These are phyloP conservation scores for Andrena chrysosceles DNA, from an alignment of 2,888 invertebrate species.

Conservation along the genomic window DNA sequence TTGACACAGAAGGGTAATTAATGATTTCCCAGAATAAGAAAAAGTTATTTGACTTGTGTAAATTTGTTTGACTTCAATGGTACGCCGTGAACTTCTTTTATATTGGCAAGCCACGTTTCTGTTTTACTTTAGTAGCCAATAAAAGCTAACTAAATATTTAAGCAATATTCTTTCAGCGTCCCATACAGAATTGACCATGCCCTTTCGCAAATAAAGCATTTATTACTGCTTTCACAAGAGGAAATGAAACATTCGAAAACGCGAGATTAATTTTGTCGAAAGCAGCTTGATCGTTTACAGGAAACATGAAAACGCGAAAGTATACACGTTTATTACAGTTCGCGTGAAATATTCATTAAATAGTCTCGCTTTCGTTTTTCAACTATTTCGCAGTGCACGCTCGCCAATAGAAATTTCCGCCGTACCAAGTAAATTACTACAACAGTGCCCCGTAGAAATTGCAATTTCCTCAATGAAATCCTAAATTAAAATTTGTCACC, in stretches of 20 bases:
- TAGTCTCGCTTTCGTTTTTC: neutral
- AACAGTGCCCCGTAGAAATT: neutral
- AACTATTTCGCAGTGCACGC: neutral
- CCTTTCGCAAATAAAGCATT: slow-evolving; percentile 19
- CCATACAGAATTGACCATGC: neutral
- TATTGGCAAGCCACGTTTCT: too few species aligned
- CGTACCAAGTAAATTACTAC: neutral
- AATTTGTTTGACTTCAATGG: too few species aligned
- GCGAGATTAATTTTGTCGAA: neutral
- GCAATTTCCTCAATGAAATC: neutral
- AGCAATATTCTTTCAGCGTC: neutral
- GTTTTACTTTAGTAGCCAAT: neutral
- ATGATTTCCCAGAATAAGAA: too few species aligned
- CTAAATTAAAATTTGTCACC: neutral
- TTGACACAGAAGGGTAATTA: too few species aligned
- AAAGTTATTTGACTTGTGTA: too few species aligned
- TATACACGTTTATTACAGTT: neutral
- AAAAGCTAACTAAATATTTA: slow-evolving; percentile 15
- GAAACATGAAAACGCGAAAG: neutral
- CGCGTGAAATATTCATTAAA: neutral
- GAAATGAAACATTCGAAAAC: neutral
- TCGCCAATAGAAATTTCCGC: neutral
- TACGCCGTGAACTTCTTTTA: too few species aligned
- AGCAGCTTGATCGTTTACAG: neutral
- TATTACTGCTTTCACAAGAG: neutral